Evolutionary conservation across 2,888 invertebrate genomes (phyloP), one percentile per base, ranked within the genome.

Genomic region (Oligia fasciuncula): DNA sequence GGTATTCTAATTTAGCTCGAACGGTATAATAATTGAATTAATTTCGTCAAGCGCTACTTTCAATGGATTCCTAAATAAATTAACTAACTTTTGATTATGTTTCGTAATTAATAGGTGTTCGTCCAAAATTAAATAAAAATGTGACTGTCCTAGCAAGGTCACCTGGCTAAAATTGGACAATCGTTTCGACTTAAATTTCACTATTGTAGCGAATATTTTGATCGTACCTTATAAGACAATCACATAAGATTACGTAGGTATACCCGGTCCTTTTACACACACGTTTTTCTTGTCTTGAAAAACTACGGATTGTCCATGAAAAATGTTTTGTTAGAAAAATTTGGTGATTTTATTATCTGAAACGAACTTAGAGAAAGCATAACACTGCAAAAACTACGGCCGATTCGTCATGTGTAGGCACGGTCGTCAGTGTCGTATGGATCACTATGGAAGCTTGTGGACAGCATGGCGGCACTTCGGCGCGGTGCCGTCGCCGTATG

Each of bases 21-120:
- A 72, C 4, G 35, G 60, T 62, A 1, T 29, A 62, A n/a, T 86
- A 70, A 85, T 77, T 83, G 77, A 60, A 49, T 66, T 49, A 70
- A 82, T 76, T 63, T 66, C 46, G 23, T 62, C 62, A 83, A 82
- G 66, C 63, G 35, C 11, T 43, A 60, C n/a, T 73, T 77, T 70
- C 35, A 70, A 73, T 70, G 72, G 68, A 73, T 76, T 73, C 35
- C n/a, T 49, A 40, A 43, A 40, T 17, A 75, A 85, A 75, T 57
- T 62, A 82, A 82, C 46, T 70, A 70, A 76, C 49, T 17, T 40
- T 85, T 66, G 60, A 65, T 76, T 69, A 60, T 19, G 62, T 49
- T 51, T 73, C 43, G 29, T 70, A 66, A 85, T 85, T 66, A 54
- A 54, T 79, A 49, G 57, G 5, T 19, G 46, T 54, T 65, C 19